Evolutionary conservation across 2,797 vertebrate species (phyloP), one percentile per base, ranked within the genome.

Genomic region (Semaprochilodus insignis): DNA sequence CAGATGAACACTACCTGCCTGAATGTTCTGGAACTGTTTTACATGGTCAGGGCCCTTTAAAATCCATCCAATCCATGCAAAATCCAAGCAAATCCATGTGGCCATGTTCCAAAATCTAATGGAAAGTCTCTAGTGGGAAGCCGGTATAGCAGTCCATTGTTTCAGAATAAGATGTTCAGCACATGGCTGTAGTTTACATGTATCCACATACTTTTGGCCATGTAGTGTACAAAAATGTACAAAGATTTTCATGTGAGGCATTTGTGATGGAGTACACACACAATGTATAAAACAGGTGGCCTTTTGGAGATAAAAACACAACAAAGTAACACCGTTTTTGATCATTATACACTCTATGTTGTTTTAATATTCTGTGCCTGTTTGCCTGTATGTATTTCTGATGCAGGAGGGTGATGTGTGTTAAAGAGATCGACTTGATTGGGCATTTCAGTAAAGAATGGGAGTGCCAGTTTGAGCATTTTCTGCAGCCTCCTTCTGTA

Each of bases 341-440:
- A 31, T 31, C 31, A 31, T 31, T 31, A 3, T 31, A 31, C 31
- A 44, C 5, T 44, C 8, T 44, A 44, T 4, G 34, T 44, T 66
- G 71, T n/a, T 48, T 36, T 6, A 2, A 14, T 73, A 31, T 44
- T 40, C 15, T 63, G 25, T 31, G n/a, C 7, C 44, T 62, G 14
- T 40, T 54, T 79, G 1, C 40, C 36, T 1, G 23, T 14, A 31
- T 86, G 23, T 69, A 69, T 67, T 67, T 74, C 60, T 71, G 31
- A 16, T 82, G 65, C 51, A 99, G 98, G 94, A 95, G 98, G 85
- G 95, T 99, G 11, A 84, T 99, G 77, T 95, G 89, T 86, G 78
- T 99, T 73, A 99, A 97, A 88, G 96, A 99, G 92, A 92, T 97
- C 21, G 97, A 99, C 88, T 95, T 99, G 79, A 90, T 99, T 2